Conservation (phyloP, 2,113 vertebrate species). For the Alectura lathami region DNA sequence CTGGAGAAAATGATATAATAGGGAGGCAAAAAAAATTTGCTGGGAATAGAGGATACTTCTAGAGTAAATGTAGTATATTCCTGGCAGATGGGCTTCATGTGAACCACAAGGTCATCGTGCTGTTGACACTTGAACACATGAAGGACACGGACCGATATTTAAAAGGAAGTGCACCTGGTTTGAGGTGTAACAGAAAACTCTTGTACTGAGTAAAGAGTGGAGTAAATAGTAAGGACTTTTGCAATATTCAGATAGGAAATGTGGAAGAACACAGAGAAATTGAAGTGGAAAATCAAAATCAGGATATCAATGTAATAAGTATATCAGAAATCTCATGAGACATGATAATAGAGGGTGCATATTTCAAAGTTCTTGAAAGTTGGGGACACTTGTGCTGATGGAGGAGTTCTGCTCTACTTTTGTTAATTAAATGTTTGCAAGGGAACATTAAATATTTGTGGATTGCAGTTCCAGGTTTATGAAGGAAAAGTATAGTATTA, state of each 20-base stretch:
- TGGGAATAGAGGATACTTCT: not conserved
- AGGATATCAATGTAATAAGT: not conserved
- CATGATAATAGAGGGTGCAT: rapidly evolving
- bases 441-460: not conserved
- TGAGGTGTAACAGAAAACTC: not conserved
- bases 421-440: not conserved
- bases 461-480: not conserved
- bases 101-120: not conserved
- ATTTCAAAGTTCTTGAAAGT: not conserved
- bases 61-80: not conserved
- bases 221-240: not conserved
- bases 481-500: not conserved
- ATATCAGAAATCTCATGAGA: not conserved
- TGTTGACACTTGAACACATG: not conserved
- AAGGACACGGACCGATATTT: not conserved
- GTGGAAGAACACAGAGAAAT: not conserved
- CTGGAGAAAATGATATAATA: not conserved
- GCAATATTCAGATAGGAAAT: not conserved
- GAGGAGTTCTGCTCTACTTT: not conserved
- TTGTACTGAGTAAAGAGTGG: not conserved
- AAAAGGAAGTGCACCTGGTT: rapidly evolving
- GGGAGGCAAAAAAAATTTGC: not conserved
- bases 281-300: not conserved
- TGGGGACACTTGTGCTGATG: not conserved
- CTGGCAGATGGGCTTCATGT: not conserved